Percentiles rank a stretch among this genome's conserved stretches.
phyloP scores from a whole-genome alignment of 2,797 vertebrate genomes.

The Rallus crepitans region DNA sequence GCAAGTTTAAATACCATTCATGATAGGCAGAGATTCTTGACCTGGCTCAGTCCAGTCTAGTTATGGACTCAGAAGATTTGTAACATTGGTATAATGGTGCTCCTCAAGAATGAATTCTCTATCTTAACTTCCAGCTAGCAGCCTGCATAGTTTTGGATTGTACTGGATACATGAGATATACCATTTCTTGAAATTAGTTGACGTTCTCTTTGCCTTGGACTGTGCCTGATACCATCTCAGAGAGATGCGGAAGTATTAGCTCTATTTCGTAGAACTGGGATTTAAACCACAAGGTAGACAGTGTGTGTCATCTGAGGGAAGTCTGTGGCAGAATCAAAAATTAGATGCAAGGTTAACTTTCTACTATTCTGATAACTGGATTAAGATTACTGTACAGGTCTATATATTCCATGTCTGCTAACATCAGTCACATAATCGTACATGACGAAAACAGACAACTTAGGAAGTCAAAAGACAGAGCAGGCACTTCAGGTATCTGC shows the following conservation, averaged over 20 bases:
- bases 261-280: neutral
- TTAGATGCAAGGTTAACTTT: neutral
- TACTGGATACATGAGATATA: neutral
- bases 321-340: constrained; percentile 4
- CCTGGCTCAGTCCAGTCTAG: neutral
- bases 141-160: neutral
- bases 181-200: constrained; percentile 17
- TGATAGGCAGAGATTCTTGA: neutral
- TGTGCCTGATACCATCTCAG: neutral
- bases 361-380: neutral
- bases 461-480: neutral
- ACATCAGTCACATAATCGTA: neutral
- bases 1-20: neutral
- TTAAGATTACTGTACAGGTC: neutral
- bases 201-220: neutral
- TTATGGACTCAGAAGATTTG: neutral
- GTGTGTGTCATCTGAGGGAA: neutral
- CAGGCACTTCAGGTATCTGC: neutral
- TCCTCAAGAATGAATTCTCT: neutral
- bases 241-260: neutral
- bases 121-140: neutral
- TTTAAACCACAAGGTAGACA: neutral
- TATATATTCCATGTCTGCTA: neutral
- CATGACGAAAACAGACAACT: neutral
- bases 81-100: neutral